Conservation (phyloP, 2,113 vertebrate species). For the Gymnocephalus cernua region DNA sequence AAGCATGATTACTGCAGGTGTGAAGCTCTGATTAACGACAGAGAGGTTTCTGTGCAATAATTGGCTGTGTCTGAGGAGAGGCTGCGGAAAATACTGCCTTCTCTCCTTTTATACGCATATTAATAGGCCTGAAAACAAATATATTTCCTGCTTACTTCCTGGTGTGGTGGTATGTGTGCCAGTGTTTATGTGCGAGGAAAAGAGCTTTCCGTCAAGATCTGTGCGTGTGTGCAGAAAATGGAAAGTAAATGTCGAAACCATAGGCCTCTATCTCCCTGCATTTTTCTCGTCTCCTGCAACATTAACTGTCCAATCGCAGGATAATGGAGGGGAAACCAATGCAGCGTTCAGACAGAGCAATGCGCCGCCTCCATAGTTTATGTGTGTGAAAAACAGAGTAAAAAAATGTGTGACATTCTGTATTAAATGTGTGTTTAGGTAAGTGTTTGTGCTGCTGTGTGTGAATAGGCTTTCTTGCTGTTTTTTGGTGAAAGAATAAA, state of each 20-base stretch:
- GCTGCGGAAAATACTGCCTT: slow-evolving; percentile 33
- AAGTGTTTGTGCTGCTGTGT: slow-evolving; percentile 48
- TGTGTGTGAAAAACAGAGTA: background rate
- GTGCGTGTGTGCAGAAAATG: slow-evolving; percentile 37
- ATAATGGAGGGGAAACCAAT: slow-evolving; percentile 73
- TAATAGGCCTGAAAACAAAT: slow-evolving; percentile 43
- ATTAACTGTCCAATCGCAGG: slow-evolving; percentile 71
- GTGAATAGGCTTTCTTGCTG: slow-evolving; percentile 36
- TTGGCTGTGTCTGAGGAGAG: slow-evolving; percentile 42
- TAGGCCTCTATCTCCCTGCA: slow-evolving; percentile 45
- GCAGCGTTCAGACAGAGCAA: slow-evolving; percentile 52
- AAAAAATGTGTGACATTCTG: slow-evolving; percentile 28
- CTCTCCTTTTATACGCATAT: slow-evolving; percentile 55
- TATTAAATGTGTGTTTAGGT: slow-evolving; percentile 43
- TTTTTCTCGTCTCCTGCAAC: slow-evolving; percentile 64
- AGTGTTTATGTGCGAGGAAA: slow-evolving; percentile 16
- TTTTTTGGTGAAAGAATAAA: slow-evolving; percentile 49
- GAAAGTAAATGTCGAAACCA: slow-evolving; percentile 49
- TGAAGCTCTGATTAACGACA: slow-evolving; percentile 61
- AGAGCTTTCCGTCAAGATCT: background rate
- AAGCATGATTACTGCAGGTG: slow-evolving; percentile 65
- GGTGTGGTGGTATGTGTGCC: background rate
- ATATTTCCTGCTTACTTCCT: slow-evolving; percentile 24
- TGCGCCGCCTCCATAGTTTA: slow-evolving; percentile 15
- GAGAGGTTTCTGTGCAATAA: slow-evolving; percentile 52